A percentile compares a stretch with the other conserved stretches of the same genome.
These are phyloP conservation scores for Poecilus cupreus DNA, from an alignment of 2,888 invertebrate genomes.

Conservation along the genomic window DNA sequence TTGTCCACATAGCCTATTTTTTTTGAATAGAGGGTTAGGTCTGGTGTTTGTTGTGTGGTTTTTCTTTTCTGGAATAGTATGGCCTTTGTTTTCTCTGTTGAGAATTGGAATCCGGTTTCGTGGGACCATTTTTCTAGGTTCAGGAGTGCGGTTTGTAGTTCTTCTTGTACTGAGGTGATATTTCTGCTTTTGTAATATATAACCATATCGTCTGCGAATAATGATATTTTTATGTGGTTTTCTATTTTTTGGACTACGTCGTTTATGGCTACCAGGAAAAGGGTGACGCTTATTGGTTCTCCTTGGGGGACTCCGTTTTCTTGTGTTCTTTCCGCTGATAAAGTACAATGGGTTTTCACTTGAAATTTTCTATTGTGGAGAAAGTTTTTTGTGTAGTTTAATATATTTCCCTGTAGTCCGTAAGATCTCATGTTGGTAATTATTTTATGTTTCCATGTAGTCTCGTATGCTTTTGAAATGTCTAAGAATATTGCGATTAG, in stretches of 20 bases:
- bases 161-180: not conserved
- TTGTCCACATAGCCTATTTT: not conserved
- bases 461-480: not conserved
- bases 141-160: constrained; percentile 47
- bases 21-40: not conserved
- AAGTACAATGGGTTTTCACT: not conserved
- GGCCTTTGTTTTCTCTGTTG: constrained; percentile 38
- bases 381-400: not conserved
- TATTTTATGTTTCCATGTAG: not conserved
- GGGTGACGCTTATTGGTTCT: constrained; percentile 52
- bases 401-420: not conserved
- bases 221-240: constrained; percentile 13
- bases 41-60: not conserved
- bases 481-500: not conserved
- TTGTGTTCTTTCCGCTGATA: not conserved
- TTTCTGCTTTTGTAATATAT: constrained; percentile 22
- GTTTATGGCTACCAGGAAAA: constrained; percentile 60
- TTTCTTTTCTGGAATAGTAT: constrained; percentile 30
- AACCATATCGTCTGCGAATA: constrained; percentile 60
- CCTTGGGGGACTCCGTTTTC: constrained; percentile 5
- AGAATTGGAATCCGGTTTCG: constrained; percentile 58
- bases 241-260: not conserved
- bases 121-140: constrained; percentile 42
- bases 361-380: not conserved
- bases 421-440: not conserved